These are phyloP conservation scores for Podabrus alpinus DNA, from an alignment of 2,888 invertebrate genomes.

Conservation along the genomic window DNA sequence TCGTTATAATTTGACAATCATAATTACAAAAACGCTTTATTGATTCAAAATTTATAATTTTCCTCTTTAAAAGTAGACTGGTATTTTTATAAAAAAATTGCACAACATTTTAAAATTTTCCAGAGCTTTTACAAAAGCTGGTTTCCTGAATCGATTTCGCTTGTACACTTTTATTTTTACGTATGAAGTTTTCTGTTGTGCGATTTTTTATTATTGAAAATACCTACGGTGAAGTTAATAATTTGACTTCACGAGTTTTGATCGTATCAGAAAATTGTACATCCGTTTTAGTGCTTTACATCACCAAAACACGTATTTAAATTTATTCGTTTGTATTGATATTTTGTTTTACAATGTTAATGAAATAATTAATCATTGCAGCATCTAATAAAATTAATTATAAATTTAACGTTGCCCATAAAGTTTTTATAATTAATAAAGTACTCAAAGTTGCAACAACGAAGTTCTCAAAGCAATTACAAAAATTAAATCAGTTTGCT, in stretches of 20 bases:
- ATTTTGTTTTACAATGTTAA: neutral
- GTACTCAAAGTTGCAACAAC: neutral
- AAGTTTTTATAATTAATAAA: neutral
- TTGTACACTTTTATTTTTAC: neutral
- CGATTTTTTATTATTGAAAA: neutral
- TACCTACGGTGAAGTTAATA: neutral
- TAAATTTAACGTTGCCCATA: neutral
- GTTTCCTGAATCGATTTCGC: neutral
- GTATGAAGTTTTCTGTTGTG: neutral
- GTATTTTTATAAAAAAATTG: neutral
- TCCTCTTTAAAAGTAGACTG: neutral
- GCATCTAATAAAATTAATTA: neutral
- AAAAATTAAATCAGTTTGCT: neutral
- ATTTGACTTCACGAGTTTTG: neutral
- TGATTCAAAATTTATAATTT: neutral
- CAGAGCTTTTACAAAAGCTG: neutral
- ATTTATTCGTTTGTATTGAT: neutral
- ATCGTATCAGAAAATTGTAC: neutral
- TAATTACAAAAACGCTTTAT: neutral
- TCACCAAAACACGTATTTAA: neutral
- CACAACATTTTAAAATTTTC: neutral
- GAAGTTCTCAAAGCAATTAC: neutral
- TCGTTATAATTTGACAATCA: neutral
- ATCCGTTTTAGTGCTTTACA: neutral
- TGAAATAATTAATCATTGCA: neutral